Conservation (phyloP, 1,140 invertebrate species). For the Trichonephila clavata region DNA sequence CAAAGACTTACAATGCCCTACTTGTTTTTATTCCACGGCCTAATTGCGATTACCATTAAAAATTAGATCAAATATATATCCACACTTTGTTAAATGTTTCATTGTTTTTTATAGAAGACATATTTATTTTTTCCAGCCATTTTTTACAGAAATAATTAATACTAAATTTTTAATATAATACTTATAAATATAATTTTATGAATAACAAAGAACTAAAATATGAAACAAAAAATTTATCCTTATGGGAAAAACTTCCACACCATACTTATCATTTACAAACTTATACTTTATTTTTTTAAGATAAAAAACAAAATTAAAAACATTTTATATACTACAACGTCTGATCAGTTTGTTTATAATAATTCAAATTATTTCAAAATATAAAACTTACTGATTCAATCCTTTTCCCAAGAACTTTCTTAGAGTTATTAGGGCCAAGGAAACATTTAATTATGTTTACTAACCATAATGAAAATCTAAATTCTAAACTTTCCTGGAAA, state of each 20-base stretch:
- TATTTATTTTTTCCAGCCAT: too few species aligned
- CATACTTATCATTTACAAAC: background rate
- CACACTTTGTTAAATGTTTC: too few species aligned
- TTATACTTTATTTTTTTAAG: background rate
- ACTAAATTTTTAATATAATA: too few species aligned
- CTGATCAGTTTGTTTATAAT: background rate
- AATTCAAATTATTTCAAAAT: background rate
- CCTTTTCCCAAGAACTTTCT: conserved; percentile 70
- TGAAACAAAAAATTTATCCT: too few species aligned
- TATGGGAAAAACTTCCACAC: background rate
- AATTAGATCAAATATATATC: too few species aligned
- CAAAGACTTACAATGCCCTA: too few species aligned
- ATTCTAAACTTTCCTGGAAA: conserved; percentile 98
- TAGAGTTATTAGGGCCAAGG: conserved; percentile 82
- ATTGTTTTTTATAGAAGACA: too few species aligned
- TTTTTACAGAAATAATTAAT: too few species aligned
- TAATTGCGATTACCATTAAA: too few species aligned
- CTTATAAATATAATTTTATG: too few species aligned
- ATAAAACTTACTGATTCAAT: conserved; percentile 62
- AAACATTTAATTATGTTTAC: conserved; percentile 92
- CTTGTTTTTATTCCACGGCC: too few species aligned
- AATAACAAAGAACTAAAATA: too few species aligned
- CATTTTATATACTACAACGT: background rate
- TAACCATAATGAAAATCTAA: conserved; percentile 95
- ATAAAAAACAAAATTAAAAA: background rate